phyloP scores from a whole-genome alignment of 2,113 vertebrate genomes.

The Petrocephalus microphthalmus region DNA sequence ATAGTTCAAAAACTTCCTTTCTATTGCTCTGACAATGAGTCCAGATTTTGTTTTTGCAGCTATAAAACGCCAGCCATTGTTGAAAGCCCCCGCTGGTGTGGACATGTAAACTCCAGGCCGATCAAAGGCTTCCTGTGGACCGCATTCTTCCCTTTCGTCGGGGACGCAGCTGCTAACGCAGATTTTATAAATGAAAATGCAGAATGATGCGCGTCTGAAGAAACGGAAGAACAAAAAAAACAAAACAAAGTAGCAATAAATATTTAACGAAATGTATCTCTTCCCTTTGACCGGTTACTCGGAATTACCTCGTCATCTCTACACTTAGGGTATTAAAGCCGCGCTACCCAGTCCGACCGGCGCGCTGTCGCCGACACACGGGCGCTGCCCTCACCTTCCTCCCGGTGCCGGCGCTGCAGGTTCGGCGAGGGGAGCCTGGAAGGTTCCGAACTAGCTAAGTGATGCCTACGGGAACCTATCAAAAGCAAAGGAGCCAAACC shows the following conservation, averaged over 20 bases:
- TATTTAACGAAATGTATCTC: not conserved
- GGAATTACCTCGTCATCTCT: not conserved
- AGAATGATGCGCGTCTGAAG: not conserved
- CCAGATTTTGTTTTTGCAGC: not conserved
- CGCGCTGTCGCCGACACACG: not conserved
- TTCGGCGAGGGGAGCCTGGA: not conserved
- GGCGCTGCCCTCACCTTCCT: not conserved
- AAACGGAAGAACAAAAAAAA: not conserved
- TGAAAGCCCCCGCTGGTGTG: not conserved
- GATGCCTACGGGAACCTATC: slow-evolving; percentile 15
- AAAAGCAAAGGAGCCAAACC: not conserved
- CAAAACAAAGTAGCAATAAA: not conserved
- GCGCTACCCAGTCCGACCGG: not conserved
- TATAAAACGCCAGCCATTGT: slow-evolving; percentile 8
- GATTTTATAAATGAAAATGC: not conserved
- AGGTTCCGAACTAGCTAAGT: not conserved
- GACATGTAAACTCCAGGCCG: not conserved
- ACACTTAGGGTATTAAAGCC: not conserved
- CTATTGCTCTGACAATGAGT: slow-evolving; percentile 11
- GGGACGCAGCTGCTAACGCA: not conserved
- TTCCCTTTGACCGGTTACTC: not conserved
- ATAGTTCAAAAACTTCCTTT: slow-evolving; percentile 5
- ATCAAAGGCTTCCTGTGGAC: not conserved
- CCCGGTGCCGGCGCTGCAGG: not conserved
- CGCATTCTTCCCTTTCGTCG: not conserved